These are phyloP conservation scores for Ips typographus DNA, from an alignment of 1,140 invertebrate species.

Conservation along the genomic window DNA sequence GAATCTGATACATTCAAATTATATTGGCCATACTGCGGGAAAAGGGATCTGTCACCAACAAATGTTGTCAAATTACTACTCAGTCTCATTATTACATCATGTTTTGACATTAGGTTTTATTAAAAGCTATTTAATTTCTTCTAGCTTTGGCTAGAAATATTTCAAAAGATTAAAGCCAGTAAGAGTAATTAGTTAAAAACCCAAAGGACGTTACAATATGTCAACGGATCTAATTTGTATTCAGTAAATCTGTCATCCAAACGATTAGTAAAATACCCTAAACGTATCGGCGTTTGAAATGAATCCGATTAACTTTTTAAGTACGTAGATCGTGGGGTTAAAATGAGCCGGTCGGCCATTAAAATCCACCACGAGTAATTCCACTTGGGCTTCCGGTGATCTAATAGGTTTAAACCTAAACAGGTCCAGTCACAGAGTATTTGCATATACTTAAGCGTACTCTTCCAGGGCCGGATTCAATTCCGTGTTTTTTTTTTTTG, in stretches of 20 bases:
- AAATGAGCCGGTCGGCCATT: slow-evolving; percentile 15
- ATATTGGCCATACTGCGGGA: slow-evolving; percentile 14
- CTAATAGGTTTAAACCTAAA: slow-evolving; percentile 7
- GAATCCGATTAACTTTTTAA: slow-evolving; percentile 40
- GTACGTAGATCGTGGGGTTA: slow-evolving; percentile 16
- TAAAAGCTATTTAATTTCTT: too few relatives aligned
- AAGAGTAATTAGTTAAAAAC: slow-evolving; percentile 1
- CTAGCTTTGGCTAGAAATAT: too few relatives aligned
- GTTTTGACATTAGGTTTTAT: too few relatives aligned
- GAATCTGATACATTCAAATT: slow-evolving; percentile 10
- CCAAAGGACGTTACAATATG: neutral
- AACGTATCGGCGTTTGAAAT: slow-evolving; percentile 49
- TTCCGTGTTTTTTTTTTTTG: too few relatives aligned
- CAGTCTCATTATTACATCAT: neutral
- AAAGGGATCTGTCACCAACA: slow-evolving; percentile 7
- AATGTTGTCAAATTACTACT: slow-evolving; percentile 1
- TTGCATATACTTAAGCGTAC: neutral
- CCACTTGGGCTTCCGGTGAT: slow-evolving; percentile 12
- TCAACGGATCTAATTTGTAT: slow-evolving; percentile 21
- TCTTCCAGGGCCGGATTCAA: too few relatives aligned
- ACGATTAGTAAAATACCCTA: slow-evolving; percentile 32
- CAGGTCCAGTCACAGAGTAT: neutral
- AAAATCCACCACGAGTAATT: slow-evolving; percentile 18
- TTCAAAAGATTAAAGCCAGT: too few relatives aligned
- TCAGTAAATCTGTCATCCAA: slow-evolving; percentile 37